Percentiles rank a stretch among this genome's conserved stretches.
Evolutionary conservation across 2,113 vertebrate species (phyloP).

Genomic region (Rissa tridactyla): DNA sequence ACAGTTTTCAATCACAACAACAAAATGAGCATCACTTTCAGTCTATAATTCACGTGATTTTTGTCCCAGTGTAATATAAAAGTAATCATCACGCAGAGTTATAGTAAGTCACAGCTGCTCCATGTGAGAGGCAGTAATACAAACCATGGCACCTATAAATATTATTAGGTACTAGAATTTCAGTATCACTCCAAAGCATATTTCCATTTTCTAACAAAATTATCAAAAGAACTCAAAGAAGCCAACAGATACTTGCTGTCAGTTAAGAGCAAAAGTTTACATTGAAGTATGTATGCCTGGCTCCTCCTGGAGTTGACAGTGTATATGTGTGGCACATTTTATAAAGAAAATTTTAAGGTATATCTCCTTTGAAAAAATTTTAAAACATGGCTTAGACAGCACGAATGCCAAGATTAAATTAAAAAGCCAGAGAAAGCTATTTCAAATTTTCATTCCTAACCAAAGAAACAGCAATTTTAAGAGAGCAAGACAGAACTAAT

Average conservation of each 20-base stretch:
- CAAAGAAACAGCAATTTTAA: neutral
- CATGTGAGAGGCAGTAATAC: neutral
- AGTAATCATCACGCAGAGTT: neutral
- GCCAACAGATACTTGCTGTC: neutral
- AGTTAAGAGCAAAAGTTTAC: neutral
- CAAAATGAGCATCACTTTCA: neutral
- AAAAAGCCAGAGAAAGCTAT: neutral
- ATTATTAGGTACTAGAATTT: neutral
- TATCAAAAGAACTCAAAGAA: neutral
- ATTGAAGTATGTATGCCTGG: neutral
- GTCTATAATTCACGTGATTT: neutral
- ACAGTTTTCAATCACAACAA: neutral
- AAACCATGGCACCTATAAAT: neutral
- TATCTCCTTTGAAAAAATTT: neutral
- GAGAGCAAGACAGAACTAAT: neutral
- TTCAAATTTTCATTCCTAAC: neutral
- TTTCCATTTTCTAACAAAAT: neutral
- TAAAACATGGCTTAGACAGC: neutral
- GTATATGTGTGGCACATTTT: accelerated
- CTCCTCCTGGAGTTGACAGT: neutral
- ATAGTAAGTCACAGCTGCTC: accelerated
- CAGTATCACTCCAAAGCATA: neutral
- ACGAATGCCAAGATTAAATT: neutral
- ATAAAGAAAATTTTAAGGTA: neutral
- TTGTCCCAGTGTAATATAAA: neutral